Evolutionary conservation across 2,888 invertebrate species (phyloP).

Genomic region (Ypsolopha scabrella): DNA sequence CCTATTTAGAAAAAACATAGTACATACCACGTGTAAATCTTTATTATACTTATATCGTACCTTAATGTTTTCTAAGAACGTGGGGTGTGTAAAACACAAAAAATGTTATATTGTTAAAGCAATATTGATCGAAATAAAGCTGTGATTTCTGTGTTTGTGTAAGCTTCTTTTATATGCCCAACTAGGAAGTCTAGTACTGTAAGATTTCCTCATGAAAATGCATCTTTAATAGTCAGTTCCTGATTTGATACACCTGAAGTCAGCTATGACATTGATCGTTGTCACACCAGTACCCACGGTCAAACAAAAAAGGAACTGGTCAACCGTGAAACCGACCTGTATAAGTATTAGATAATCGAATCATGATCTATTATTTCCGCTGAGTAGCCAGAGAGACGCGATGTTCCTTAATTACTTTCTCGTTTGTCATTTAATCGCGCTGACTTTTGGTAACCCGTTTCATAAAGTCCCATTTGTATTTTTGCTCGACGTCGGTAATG

Average conservation of each 20-base stretch:
- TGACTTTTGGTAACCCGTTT: slow-evolving; percentile 38
- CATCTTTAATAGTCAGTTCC: not conserved
- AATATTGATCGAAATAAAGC: slow-evolving; percentile 34
- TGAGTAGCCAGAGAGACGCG: slow-evolving; percentile 23
- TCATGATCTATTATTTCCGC: slow-evolving; percentile 38
- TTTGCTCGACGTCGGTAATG: slow-evolving; percentile 56
- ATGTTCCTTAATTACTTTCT: slow-evolving; percentile 37
- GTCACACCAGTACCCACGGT: slow-evolving; percentile 40
- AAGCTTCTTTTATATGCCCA: slow-evolving; percentile 7
- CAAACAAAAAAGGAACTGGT: slow-evolving; percentile 41
- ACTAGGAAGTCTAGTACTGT: not conserved
- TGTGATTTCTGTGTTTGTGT: slow-evolving; percentile 22
- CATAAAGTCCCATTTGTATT: slow-evolving; percentile 58
- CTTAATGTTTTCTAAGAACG: too few species aligned
- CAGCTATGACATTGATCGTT: slow-evolving; percentile 34
- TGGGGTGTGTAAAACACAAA: too few species aligned
- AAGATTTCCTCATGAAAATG: slow-evolving; percentile 19
- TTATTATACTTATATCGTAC: not conserved
- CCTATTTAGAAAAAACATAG: too few species aligned
- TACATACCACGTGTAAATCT: slow-evolving; percentile 9
- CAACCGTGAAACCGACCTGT: slow-evolving; percentile 53
- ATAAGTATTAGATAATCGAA: slow-evolving; percentile 48
- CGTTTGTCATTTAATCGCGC: slow-evolving; percentile 22
- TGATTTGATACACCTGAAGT: slow-evolving; percentile 11
- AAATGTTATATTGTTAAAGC: slow-evolving; percentile 10